A percentile compares a stretch with the other conserved stretches of the same genome.
Evolutionary conservation across 2,113 vertebrate species (phyloP).

Genomic region (Salvelinus alpinus): DNA sequence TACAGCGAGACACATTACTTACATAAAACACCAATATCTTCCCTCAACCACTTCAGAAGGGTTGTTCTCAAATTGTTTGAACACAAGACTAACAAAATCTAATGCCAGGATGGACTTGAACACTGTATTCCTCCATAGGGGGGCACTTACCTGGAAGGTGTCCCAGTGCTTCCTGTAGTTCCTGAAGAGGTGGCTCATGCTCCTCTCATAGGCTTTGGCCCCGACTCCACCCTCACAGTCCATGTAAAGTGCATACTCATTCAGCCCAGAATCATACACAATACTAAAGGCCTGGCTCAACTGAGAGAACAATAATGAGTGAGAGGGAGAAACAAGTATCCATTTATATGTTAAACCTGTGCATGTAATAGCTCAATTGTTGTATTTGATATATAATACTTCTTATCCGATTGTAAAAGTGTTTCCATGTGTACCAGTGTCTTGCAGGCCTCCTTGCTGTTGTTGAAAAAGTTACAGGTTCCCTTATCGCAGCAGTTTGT

Average conservation of each 20-base stretch:
- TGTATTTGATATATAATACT: not conserved
- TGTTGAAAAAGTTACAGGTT: constrained; percentile 72
- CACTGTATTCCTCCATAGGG: not conserved
- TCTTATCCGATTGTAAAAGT: not conserved
- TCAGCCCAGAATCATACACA: constrained; percentile 69
- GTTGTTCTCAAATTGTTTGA: no score
- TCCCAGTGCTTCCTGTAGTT: constrained; percentile 50
- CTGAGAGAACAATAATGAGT: constrained; percentile 38
- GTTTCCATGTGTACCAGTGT: constrained; percentile 38
- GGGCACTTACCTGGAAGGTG: constrained; percentile 35
- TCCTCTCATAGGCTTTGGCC: constrained; percentile 49
- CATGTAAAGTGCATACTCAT: constrained; percentile 74
- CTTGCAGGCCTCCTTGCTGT: constrained; percentile 50
- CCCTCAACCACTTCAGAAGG: not conserved
- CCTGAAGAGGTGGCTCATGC: constrained; percentile 70
- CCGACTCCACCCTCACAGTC: constrained; percentile 65
- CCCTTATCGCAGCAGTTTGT: constrained; percentile 68
- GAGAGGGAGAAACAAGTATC: not conserved
- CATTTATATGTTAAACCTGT: not conserved
- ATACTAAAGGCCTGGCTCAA: constrained; percentile 61
- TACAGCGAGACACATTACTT: not conserved
- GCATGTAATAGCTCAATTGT: not conserved
- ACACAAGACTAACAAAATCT: not conserved
- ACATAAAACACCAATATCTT: not conserved
- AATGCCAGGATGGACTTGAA: not conserved